These are phyloP conservation scores for Formicarius rufipectus DNA, from an alignment of 2,113 vertebrate genomes.

Conservation along the genomic window DNA sequence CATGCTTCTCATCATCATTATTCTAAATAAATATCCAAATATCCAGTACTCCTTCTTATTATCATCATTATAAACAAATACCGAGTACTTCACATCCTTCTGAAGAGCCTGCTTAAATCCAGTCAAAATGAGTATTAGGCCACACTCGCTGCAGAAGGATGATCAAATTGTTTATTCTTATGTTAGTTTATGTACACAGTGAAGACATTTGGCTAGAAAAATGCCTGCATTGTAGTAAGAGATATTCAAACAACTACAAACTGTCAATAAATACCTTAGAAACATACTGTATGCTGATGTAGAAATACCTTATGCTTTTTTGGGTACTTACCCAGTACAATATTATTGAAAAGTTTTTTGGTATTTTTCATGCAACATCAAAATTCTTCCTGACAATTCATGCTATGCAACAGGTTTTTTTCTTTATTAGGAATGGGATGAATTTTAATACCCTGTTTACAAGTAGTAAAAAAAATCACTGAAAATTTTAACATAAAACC, in stretches of 20 bases:
- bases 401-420: background rate
- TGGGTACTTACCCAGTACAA: background rate
- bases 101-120: background rate
- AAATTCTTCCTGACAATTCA: background rate
- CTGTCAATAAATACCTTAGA: constrained; percentile 34
- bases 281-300: background rate
- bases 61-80: too few species aligned
- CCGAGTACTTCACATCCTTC: too few species aligned
- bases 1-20: too few species aligned
- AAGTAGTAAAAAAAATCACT: constrained; percentile 31
- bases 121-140: background rate
- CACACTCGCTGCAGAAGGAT: background rate
- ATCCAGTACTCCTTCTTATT: too few species aligned
- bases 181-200: background rate
- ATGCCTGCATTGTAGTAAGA: background rate
- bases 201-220: background rate
- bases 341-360: background rate
- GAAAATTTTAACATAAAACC: background rate
- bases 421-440: background rate
- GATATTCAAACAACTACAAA: background rate
- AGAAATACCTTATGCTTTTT: background rate
- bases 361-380: constrained; percentile 50
- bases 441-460: background rate
- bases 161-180: constrained; percentile 39
- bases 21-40: too few species aligned